These are phyloP conservation scores for Apaloderma vittatum DNA, from an alignment of 2,113 vertebrate species.

Conservation along the genomic window DNA sequence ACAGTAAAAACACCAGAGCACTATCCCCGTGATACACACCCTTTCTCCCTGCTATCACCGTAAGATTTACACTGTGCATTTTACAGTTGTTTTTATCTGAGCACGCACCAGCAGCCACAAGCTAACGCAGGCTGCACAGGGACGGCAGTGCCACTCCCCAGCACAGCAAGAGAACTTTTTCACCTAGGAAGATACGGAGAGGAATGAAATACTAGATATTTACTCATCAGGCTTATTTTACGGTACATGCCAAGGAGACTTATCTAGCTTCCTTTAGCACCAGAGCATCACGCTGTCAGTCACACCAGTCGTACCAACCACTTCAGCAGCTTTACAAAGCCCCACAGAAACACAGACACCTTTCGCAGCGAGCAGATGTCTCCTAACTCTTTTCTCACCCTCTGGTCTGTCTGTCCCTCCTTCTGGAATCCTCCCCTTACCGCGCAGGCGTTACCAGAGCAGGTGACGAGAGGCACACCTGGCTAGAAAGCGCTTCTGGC, in stretches of 20 bases:
- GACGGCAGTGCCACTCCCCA: neutral
- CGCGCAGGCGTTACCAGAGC: neutral
- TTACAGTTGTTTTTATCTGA: neutral
- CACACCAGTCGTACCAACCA: neutral
- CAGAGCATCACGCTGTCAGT: neutral
- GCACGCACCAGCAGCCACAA: neutral
- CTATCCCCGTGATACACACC: neutral
- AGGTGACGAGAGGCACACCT: constrained; percentile 20
- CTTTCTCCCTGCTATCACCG: neutral
- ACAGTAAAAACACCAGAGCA: neutral
- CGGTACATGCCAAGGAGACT: neutral
- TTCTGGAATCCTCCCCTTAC: neutral
- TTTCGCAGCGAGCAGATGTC: neutral
- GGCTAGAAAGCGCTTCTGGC: neutral
- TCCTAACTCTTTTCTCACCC: neutral
- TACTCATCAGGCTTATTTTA: neutral
- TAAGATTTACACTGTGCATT: neutral
- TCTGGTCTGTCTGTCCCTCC: neutral
- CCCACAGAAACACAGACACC: neutral
- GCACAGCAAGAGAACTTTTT: neutral
- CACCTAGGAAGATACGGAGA: neutral
- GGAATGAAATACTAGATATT: neutral
- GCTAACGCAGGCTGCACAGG: neutral
- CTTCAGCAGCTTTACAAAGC: neutral
- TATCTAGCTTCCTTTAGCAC: neutral